phyloP scores from a whole-genome alignment of 2,888 invertebrate species.

The Drosophila infuscata region DNA sequence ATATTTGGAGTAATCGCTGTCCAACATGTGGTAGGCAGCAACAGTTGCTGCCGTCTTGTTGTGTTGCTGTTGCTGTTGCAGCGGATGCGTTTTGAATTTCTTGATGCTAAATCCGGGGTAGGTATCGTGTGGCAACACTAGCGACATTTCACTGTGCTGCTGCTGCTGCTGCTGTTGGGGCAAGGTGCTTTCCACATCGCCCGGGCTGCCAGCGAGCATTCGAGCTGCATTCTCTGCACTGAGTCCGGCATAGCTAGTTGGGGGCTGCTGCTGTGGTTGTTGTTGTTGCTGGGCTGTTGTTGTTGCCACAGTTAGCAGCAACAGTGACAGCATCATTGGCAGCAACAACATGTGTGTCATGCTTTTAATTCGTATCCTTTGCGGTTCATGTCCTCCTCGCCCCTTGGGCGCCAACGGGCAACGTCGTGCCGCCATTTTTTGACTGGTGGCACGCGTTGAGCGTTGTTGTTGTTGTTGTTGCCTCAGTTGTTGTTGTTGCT shows the following conservation, averaged over 20 bases:
- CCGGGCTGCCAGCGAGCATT: conserved; percentile 77
- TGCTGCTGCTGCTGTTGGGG: conserved; percentile 2
- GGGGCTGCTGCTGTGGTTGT: conserved; percentile 17
- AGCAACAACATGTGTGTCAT: conserved; percentile 40
- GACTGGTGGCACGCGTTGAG: conserved; percentile 73
- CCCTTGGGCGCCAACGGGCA: conserved; percentile 60
- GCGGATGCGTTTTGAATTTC: conserved; percentile 87
- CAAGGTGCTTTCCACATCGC: conserved; percentile 46
- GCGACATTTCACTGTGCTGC: conserved; percentile 82
- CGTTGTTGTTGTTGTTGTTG: conserved; percentile 14
- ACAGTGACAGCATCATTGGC: conserved; percentile 11
- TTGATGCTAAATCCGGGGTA: conserved; percentile 95
- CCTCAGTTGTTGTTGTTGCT: conserved; percentile 1
- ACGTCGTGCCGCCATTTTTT: conserved; percentile 80
- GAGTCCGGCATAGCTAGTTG: conserved; percentile 63
- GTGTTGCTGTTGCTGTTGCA: conserved; percentile 36
- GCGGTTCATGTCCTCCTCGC: conserved; percentile 37
- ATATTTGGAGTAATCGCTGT: conserved; percentile 93
- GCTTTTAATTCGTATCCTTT: conserved; percentile 33
- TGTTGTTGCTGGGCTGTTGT: conserved; percentile 18
- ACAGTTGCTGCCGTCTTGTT: conserved; percentile 38
- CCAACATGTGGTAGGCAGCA: conserved; percentile 88
- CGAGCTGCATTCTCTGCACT: conserved; percentile 81
- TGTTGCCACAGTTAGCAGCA: conserved; percentile 13
- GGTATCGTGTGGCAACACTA: conserved; percentile 94